Evolutionary conservation across 2,113 vertebrate species (phyloP).

Genomic region (Ceyx cyanopectus): DNA sequence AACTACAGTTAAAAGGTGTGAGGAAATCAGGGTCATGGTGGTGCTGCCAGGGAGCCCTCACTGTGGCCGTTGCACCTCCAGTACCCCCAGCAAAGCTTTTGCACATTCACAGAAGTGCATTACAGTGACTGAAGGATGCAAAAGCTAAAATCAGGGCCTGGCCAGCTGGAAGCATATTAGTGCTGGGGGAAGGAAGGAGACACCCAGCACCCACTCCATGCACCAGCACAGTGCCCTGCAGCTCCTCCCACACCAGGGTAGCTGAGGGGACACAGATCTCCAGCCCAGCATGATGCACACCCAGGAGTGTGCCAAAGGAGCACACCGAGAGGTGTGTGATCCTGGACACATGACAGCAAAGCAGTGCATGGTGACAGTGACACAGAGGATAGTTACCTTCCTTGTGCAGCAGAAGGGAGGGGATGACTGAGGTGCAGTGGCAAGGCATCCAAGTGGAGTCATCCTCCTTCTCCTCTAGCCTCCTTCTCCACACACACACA

Average conservation of each 20-base stretch:
- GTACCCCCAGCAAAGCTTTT: not conserved
- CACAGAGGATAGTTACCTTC: not conserved
- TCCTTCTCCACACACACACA: not conserved
- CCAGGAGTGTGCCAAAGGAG: not conserved
- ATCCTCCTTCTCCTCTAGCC: not conserved
- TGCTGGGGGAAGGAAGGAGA: not conserved
- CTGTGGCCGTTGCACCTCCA: not conserved
- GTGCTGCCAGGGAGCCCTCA: not conserved
- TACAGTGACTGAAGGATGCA: not conserved
- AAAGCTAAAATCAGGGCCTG: not conserved
- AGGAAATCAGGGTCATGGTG: not conserved
- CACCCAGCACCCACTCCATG: accelerated
- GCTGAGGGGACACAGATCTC: not conserved
- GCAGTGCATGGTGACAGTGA: not conserved
- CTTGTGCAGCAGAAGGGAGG: not conserved
- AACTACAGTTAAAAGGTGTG: not conserved
- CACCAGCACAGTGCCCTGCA: not conserved
- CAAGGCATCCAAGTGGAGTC: not conserved
- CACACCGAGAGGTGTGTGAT: accelerated
- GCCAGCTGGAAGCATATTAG: not conserved
- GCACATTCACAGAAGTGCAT: not conserved
- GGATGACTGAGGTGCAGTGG: not conserved
- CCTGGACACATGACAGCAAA: not conserved
- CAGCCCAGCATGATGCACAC: not conserved
- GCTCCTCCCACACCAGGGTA: not conserved